Evolutionary conservation across 2,113 vertebrate species (phyloP), one percentile per base, ranked within the genome.

Genomic region (Agapornis roseicollis): DNA sequence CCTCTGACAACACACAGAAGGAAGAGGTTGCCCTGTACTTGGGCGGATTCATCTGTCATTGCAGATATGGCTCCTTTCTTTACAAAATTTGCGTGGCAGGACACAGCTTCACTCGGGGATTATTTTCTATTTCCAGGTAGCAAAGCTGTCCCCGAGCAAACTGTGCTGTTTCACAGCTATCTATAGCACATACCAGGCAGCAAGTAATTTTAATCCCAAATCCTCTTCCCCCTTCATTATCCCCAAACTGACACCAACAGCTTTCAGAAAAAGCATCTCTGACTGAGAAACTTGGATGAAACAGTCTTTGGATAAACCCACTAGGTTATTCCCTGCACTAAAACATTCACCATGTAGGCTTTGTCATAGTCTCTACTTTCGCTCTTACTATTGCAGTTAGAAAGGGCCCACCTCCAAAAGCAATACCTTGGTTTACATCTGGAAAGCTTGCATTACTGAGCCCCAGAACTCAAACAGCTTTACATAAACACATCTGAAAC

Each of bases 51-150:
- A 69, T 50, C 76, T 44, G 56, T 68, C 63, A 16, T 3, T 37
- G 68, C 91, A 79, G 13, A 77, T 46, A 77, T 60, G 66, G 35
- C 39, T 86, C 65, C 85, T 89, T 64, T 60, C 72, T 69, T 92
- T 66, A 85, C 94, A 55, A 74, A 95, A 91, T 92, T 81, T 61
- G 72, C 53, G 1, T 20, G 66, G 80, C 3, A 1, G 84, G 81
- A 79, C 39, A 28, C 60, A 60, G 81, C 70, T 64, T 85, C 72
- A 33, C 80, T 66, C 37, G 2, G 5, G 94, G 93, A 96, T 96
- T 97, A 94, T 85, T 70, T 96, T 95, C 96, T 97, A 96, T 97
- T 97, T 97, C 83, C 97, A 97, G 95, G 96, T 94, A 96, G 93
- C 89, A 96, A 97, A 97, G 96, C 94, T 70, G 85, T 85, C 94